Percentiles rank a stretch among this genome's conserved stretches.
Conservation (phyloP, 2,888 invertebrate species). For the Meiosimyza decipiens region DNA sequence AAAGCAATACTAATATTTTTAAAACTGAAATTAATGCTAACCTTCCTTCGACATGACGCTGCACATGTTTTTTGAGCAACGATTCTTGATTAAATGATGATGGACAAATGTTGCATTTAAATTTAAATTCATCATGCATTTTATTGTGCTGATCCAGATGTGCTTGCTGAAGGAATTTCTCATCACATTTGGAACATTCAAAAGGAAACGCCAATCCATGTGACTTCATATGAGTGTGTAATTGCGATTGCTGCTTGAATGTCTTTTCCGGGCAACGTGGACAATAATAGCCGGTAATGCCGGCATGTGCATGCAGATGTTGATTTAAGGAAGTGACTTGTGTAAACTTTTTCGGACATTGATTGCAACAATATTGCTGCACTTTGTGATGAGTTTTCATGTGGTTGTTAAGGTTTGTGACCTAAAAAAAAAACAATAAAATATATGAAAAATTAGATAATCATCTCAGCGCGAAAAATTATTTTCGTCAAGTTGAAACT, state of each 20-base stretch:
- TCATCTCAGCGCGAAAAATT: not conserved
- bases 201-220: slow-evolving; percentile 66
- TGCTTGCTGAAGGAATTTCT: slow-evolving; percentile 66
- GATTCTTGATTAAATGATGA: slow-evolving; percentile 67
- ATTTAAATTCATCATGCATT: slow-evolving; percentile 67
- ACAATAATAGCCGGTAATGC: slow-evolving; percentile 66
- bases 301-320: slow-evolving; percentile 66
- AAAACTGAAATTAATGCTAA: slow-evolving; percentile 37
- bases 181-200: slow-evolving; percentile 66
- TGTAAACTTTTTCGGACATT: slow-evolving; percentile 67
- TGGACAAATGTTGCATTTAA: slow-evolving; percentile 66
- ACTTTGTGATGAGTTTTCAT: slow-evolving; percentile 68
- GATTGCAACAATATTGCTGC: slow-evolving; percentile 67
- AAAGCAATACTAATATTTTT: no score
- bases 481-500: not conserved
- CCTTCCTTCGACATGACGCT: slow-evolving; percentile 67
- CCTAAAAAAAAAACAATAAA: slow-evolving; percentile 49
- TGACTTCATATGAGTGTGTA: slow-evolving; percentile 67
- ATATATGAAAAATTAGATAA: not conserved
- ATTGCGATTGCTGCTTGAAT: slow-evolving; percentile 66
- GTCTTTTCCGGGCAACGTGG: slow-evolving; percentile 67
- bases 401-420: slow-evolving; percentile 67
- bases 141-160: slow-evolving; percentile 66
- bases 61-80: slow-evolving; percentile 66
- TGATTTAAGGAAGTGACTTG: slow-evolving; percentile 67